Base-by-base conservation (phyloP, 1,140 invertebrate genomes). In the Micrasema longulum region DNA sequence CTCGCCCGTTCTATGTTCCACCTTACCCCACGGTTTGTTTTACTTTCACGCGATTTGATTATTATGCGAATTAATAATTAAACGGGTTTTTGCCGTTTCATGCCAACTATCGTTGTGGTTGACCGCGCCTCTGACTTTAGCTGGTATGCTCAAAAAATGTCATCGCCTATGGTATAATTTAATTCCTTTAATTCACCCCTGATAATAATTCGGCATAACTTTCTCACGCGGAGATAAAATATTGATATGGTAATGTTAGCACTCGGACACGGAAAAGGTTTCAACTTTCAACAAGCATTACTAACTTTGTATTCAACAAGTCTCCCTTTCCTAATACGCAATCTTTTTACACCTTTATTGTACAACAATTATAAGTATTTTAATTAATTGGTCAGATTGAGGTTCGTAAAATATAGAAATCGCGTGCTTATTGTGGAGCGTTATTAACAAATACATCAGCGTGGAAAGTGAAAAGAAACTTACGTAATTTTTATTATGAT, bases 21-120 rank as follows among this genome's bases (percentile, higher is more conserved):
- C 53, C 53, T 36, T 41, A 23, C 53, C 53, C 50, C 12, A 45
- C 55, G n/a, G 65, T 52, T 43, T 45, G 41, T 60, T 69, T 47
- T 68, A 53, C 65, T 60, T 69, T 57, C 67, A 69, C 67, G 67
- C 67, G 67, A 69, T 68, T 55, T 69, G 50, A 69, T 69, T 69
- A 69, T 57, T 57, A 69, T 69, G 53, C 67, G 52, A 60, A 52
- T 62, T 57, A 62, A 69, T 64, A 45, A 64, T 64, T 64, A 47
- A 64, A 45, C 22, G 38, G 26, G 60, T 36, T 64, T 43, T 31
- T 64, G 43, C 60, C 43, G 57, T 47, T 64, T 47, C 60, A 64
- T 31, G 60, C 41, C 26, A 62, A 62, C 18, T 20, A 23, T 5
- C 31, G 35, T 2, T 26, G 50, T n/a, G 55, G 55, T 18, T 41